Conservation (phyloP, 2,113 vertebrate genomes). For the Mesitornis unicolor region DNA sequence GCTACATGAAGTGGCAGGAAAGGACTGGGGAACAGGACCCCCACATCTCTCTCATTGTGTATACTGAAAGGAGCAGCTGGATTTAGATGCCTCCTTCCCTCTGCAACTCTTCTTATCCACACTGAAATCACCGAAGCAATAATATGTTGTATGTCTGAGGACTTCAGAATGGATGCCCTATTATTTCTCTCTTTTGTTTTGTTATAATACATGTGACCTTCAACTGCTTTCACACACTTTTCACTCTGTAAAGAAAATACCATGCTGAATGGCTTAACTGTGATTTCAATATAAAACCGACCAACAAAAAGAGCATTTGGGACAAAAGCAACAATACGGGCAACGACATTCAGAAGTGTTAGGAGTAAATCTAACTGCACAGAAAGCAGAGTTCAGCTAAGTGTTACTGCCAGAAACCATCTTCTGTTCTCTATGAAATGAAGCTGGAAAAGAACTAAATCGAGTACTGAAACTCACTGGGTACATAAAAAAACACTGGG, state of each 20-base stretch:
- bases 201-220: conserved; percentile 63
- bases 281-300: conserved; percentile 46
- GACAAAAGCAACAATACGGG: conserved; percentile 46
- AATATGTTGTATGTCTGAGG: conserved; percentile 28
- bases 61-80: conserved; percentile 38
- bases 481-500: neutral
- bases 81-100: conserved; percentile 30
- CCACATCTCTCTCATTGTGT: neutral
- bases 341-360: conserved; percentile 34
- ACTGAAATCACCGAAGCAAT: conserved; percentile 35
- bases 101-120: conserved; percentile 2
- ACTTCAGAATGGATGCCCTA: conserved; percentile 51
- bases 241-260: conserved; percentile 50
- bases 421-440: conserved; percentile 4
- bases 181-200: conserved; percentile 65
- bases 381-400: conserved; percentile 57
- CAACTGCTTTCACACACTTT: conserved; percentile 56
- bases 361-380: conserved; percentile 61
- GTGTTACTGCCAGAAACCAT: conserved; percentile 26
- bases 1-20: neutral
- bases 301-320: conserved; percentile 36
- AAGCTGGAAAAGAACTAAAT: conserved; percentile 47
- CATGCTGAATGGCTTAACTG: conserved; percentile 45
- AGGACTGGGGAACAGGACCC: neutral
- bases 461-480: neutral